Evolutionary conservation across 2,113 vertebrate species (phyloP).

Genomic region (Hyperopisus bebe): DNA sequence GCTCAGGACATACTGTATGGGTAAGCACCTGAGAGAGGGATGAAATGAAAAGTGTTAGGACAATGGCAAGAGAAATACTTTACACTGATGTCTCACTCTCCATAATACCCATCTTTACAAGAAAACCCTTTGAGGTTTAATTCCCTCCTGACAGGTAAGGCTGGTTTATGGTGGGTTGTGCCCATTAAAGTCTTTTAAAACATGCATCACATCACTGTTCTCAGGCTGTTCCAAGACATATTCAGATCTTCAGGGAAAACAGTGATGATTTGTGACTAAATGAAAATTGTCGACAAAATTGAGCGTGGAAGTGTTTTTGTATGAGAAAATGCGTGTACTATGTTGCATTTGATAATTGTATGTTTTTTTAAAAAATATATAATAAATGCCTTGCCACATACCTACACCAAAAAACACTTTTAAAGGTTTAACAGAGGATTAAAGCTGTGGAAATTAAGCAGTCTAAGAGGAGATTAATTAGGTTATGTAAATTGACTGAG

Average conservation of each 20-base stretch:
- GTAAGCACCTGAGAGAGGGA: background rate
- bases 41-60: background rate
- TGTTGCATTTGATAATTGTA: background rate
- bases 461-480: background rate
- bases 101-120: background rate
- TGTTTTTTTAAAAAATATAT: background rate
- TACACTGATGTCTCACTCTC: background rate
- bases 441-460: background rate
- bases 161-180: background rate
- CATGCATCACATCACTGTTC: background rate
- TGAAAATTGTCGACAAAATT: background rate
- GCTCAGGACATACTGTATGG: background rate
- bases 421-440: background rate
- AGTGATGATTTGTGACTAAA: background rate
- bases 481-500: background rate
- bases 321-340: background rate
- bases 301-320: background rate
- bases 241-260: background rate
- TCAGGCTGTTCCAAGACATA: background rate
- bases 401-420: background rate
- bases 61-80: background rate
- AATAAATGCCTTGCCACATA: background rate
- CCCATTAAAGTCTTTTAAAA: background rate
- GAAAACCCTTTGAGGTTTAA: background rate
- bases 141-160: background rate